phyloP scores from a whole-genome alignment of 2,797 vertebrate species.

The Sebastiscus tertius region DNA sequence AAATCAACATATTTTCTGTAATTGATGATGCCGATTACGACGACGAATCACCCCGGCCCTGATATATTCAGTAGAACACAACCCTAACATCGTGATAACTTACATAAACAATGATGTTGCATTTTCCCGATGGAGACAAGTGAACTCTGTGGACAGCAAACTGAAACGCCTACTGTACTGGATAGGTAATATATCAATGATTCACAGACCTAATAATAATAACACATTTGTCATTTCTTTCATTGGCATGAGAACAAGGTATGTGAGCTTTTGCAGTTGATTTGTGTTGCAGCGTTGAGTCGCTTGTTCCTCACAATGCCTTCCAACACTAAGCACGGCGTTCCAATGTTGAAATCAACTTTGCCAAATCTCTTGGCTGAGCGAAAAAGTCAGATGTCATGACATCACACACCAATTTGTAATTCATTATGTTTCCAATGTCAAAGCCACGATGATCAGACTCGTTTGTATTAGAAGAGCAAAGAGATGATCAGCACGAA shows the following conservation, averaged over 20 bases:
- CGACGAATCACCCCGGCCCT: too few relatives aligned
- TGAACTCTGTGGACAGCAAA: not conserved
- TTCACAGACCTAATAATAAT: not conserved
- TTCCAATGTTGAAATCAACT: not conserved
- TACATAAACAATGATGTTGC: not conserved
- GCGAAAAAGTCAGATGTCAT: not conserved
- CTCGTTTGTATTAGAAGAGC: not conserved
- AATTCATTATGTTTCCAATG: constrained; percentile 9
- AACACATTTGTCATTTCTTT: not conserved
- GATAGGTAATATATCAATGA: not conserved
- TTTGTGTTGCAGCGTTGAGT: not conserved
- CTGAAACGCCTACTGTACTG: not conserved
- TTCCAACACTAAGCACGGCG: constrained; percentile 2
- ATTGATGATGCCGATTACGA: too few relatives aligned
- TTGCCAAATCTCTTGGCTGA: constrained; percentile 33
- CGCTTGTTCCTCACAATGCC: not conserved
- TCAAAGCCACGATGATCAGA: not conserved
- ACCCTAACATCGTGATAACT: not conserved
- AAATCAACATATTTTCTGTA: too few relatives aligned
- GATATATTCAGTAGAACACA: not conserved
- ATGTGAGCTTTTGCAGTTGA: not conserved
- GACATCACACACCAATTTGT: constrained; percentile 1
- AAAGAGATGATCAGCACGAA: not conserved
- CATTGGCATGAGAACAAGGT: constrained; percentile 12
- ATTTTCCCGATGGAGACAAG: not conserved